Evolutionary conservation across 2,888 invertebrate genomes (phyloP), one percentile per base, ranked within the genome.

Genomic region (Chymomyza procnemis): DNA sequence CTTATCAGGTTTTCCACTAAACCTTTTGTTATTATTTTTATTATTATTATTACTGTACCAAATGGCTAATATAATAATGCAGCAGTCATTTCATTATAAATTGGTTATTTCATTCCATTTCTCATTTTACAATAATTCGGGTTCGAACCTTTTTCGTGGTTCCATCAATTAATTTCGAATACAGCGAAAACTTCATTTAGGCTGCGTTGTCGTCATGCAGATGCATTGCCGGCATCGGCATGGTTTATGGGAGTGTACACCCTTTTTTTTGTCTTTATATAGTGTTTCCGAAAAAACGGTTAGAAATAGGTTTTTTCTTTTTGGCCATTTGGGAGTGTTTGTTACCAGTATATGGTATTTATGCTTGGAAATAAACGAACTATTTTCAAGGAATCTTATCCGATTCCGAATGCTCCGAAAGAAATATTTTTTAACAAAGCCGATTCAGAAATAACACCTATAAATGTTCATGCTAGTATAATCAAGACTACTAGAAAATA

Each of bases 1-100:
- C 18, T 50, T 50, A 50, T 50, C 50, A 50, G 18, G 50, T 50
- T 50, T 50, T n/a, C 5, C 19, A 19, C 50, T 50, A 50, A 4
- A n/a, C 50, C 18, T 50, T 50, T 50, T 50, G 19, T 41, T 41
- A 3, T 41, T 47, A 64, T 46, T 56, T 14, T 50, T 65, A 47
- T 59, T 73, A 22, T 64, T 57, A 50, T 61, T 63, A 62, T 61
- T 69, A 41, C 19, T 16, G 26, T 52, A 9, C 1, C 9, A 34
- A 34, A 34, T 34, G 9, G 9, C 34, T 34, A 34, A 6, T n/a
- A n/a, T n/a, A n/a, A 34, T 34, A 34, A 34, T 34, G 34, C 34
- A 34, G 34, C 34, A 34, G 34, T 9, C 34, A 34, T 34, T 3
- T 34, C 12, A 34, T 9, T 34, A 9, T 34, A 3, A 34, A 34